phyloP scores from a whole-genome alignment of 2,888 invertebrate species.

The Aelia acuminata region DNA sequence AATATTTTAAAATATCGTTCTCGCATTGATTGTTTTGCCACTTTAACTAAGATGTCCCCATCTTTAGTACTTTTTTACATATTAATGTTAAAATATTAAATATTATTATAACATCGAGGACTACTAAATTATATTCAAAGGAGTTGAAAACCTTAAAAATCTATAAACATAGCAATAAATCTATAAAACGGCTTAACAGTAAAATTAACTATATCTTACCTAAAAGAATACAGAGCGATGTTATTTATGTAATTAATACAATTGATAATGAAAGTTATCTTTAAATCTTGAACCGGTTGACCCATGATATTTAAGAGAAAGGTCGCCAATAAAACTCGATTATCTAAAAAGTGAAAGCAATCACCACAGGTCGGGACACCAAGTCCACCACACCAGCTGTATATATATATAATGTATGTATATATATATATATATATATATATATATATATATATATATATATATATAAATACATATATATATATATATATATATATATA shows the following conservation, averaged over 20 bases:
- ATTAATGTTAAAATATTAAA: too few species aligned
- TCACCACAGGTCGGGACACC: neutral
- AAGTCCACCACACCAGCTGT: neutral
- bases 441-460: too few species aligned
- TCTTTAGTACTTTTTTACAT: too few species aligned
- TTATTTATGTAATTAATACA: neutral
- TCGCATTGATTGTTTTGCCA: too few species aligned
- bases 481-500: too few species aligned
- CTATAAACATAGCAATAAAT: neutral
- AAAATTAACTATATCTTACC: neutral
- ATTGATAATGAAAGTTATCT: neutral
- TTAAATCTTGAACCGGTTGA: neutral
- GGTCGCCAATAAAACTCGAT: slow-evolving; percentile 32
- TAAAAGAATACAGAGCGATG: neutral
- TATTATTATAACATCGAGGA: too few species aligned
- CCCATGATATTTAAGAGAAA: neutral
- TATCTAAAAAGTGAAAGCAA: slow-evolving; percentile 34
- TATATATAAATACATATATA: too few species aligned
- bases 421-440: too few species aligned
- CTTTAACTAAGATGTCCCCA: too few species aligned
- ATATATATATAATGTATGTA: neutral
- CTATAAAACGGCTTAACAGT: neutral
- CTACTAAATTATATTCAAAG: neutral
- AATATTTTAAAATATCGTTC: too few species aligned
- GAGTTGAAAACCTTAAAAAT: neutral